Base-by-base conservation (phyloP, 2,113 vertebrate species). In the Athene noctua region DNA sequence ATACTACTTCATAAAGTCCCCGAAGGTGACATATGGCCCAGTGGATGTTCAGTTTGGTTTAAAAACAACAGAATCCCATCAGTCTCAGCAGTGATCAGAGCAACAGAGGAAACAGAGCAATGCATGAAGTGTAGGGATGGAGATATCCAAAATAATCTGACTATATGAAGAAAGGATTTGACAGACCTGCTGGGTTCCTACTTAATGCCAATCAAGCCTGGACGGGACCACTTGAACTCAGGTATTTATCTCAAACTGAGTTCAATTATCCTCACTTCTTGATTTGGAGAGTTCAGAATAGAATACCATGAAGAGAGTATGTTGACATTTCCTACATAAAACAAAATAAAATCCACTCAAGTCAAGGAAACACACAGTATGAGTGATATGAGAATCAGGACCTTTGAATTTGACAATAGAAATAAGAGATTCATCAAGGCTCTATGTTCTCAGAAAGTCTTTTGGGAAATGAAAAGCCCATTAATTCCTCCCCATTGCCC, bases 1-100 rank as follows among this genome's bases (percentile, higher is more conserved):
- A 94, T 93, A 74, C 78, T 94, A 94, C 95, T 98, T 96, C 83
- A 91, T 83, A 77, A 97, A 97, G 95, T 94, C 94, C 80, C 77
- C 97, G 95, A 94, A 96, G 87, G 62, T 54, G 88, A 82, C 95
- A 97, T 90, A 93, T 97, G 96, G 95, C 90, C 88, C 67, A 86
- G 49, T 88, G 49, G 58, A 83, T 73, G 32, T 80, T 95, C 55
- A n/a, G 25, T 92, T 85, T 96, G 80, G 71, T 97, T 94, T 97
- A 97, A 98, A 96, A 96, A 88, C 91, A 97, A 93, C 49, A 91
- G 88, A 95, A 91, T 92, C 34, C 5, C 86, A 71, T 65, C 77
- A 74, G 42, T 79, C 62, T 95, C 88, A 58, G 73, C 57, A 89
- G 88, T 82, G 78, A 96, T 77, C 91, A 90, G 89, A 94, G 51